Evolutionary conservation across 2,113 vertebrate genomes (phyloP), one percentile per base, ranked within the genome.

Genomic region (Eublepharis macularius): DNA sequence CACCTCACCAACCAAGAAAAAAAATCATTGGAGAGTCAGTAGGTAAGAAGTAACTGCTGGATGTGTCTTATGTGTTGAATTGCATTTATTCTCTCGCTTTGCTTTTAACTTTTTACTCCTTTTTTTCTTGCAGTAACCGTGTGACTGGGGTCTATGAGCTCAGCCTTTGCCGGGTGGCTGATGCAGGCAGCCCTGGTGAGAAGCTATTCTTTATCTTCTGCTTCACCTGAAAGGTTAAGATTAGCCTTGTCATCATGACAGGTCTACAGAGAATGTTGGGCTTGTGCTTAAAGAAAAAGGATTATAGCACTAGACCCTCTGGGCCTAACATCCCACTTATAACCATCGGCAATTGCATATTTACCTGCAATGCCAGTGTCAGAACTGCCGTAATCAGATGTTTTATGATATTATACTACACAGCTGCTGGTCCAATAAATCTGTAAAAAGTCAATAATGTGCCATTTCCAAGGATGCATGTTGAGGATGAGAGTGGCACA

Each of bases 141-240:
- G 96, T 99, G 70, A 99, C 98, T 0, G 98, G 99, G 26, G 98
- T 99, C 69, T 99, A 99, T 0, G 98, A 99, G 89, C 97, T 99
- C 90, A 99, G 98, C 93, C 94, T 99, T 17, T 98, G 98, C 93
- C 96, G 98, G 0, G 94, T 98, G 93, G 98, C 98, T 0, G 99
- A 99, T 0, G 96, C 97, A 0, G 98, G 98, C 80, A 99, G 99
- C 92, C 99, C 99, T 96, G 99, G 98, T 99, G 90, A 80, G 96
- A 91, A 74, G 49, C 0, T 0, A 6, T 13, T 60, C 70, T 45
- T 45, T 75, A 14, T 17, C 29, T 74, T 63, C 60, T 72, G 39
- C 29, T 83, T 45, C 29, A 43, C 34, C 11, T 60, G 13, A 29
- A 43, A 11, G 36, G 5, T 79, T 16, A 26, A 14, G 21, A 43